Evolutionary conservation across 2,797 vertebrate genomes (phyloP), one percentile per base, ranked within the genome.

Genomic region (Arrhamphus sclerolepis): DNA sequence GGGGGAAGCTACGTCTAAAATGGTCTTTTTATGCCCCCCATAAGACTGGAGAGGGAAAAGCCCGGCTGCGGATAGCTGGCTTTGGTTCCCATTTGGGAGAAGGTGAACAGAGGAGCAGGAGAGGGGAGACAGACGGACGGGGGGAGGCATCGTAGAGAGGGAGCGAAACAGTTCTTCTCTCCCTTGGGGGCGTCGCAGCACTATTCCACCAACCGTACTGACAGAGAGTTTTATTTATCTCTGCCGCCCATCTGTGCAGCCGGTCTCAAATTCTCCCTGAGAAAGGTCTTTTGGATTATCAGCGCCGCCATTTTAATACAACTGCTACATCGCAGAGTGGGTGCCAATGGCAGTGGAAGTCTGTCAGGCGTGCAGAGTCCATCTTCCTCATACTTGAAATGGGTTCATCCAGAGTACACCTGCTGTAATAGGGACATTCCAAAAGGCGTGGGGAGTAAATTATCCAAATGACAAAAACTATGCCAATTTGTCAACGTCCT

Each of bases 241-340:
- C 90, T 90, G 88, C 53, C 73, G 93, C 94, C 95, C 95, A 96
- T 96, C 95, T 97, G 95, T 94, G 94, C 94, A 66, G 92, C 89
- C 89, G 92, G 91, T 92, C 92, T 93, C 91, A 92, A 92, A 93
- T 91, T 93, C 94, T 95, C 93, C 93, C 94, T 71, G 90, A 94
- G 94, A 97, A 95, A 94, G 95, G 92, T 93, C 94, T 92, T 95
- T 94, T 93, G 92, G 94, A 94, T 95, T 94, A 96, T 96, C 94
- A 92, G 93, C 93, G 91, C 92, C 91, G 93, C 94, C 94, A 89
- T 91, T 95, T 95, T 96, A 96, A 97, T 95, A 94, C 92, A 85
- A 91, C 92, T 93, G 88, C 92, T 94, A 94, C 96, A 95, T 95
- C 93, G 94, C 93, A 84, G 85, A 91, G 93, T 88, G 92, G 92